Base-by-base conservation (phyloP, 2,888 invertebrate genomes). In the Papilio protenor region DNA sequence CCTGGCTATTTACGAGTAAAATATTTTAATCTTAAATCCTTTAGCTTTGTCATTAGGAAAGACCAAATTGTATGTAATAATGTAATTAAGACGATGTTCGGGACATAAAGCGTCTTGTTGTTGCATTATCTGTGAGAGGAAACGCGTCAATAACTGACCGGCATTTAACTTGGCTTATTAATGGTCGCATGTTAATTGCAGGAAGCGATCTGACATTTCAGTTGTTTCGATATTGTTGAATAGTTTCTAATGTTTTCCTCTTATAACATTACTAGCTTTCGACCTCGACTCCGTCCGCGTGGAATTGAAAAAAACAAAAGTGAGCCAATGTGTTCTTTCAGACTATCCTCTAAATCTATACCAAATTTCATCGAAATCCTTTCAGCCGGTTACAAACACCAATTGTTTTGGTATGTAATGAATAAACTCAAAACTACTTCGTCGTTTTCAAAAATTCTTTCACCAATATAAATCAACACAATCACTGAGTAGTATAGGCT, bases 31-130 rank as follows among this genome's bases (percentile, higher is more conserved):
- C 75, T 75, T 76, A 71, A 81, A 73, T 78, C 70, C 33, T 57
- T 14, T 78, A 69, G 70, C 49, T 21, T 74, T 21, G 66, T 78
- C 69, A 82, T 83, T 81, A 82, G 82, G 81, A 82, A 83, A 80
- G 83, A 80, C 77, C 71, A 80, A 81, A 83, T 83, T 79, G 81
- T 81, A 84, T 84, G 82, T 84, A 84, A 84, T 84, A 82, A 83
- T 83, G 79, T 81, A 81, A 83, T 83, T 82, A 82, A 57, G 76
- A 47, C 78, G 75, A 80, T 76, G 78, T 80, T 73, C 77, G 77
- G 52, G 75, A 76, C 73, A 81, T 81, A 80, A 82, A 81, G 78
- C 49, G 61, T 52, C 73, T 69, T 73, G 75, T 81, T 80, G 80
- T 76, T 77, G 78, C 78, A 80, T 79, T 81, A 80, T 79, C 79